phyloP scores from a whole-genome alignment of 2,888 invertebrate genomes.

The Athalia circularis region DNA sequence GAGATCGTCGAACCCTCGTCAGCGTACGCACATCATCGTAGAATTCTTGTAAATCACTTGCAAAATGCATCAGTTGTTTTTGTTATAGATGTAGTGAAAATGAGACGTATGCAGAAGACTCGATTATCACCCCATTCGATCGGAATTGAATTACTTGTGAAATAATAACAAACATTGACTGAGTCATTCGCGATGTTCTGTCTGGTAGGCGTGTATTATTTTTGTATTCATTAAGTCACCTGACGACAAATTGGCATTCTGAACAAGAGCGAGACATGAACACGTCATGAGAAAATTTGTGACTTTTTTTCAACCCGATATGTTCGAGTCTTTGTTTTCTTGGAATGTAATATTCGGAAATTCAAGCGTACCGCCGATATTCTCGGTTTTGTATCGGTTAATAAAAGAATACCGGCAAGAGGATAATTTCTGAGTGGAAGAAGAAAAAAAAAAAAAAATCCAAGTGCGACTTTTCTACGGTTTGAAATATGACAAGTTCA shows the following conservation, averaged over 20 bases:
- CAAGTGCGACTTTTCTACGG: background rate
- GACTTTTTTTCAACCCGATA: background rate
- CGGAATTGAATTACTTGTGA: background rate
- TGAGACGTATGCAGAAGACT: background rate
- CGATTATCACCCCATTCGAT: conserved; percentile 10
- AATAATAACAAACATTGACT: conserved; percentile 16
- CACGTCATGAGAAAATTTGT: background rate
- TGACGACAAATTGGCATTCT: background rate
- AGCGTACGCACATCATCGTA: too few relatives aligned
- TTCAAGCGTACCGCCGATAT: too few relatives aligned
- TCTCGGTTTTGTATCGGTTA: too few relatives aligned
- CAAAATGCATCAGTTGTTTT: too few relatives aligned
- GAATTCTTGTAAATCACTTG: too few relatives aligned
- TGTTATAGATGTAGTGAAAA: too few relatives aligned
- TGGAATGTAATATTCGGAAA: background rate
- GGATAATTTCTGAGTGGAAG: too few relatives aligned
- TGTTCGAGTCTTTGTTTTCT: background rate
- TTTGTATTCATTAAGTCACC: background rate
- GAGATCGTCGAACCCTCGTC: too few relatives aligned
- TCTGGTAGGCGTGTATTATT: background rate
- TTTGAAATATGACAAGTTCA: conserved; percentile 8
- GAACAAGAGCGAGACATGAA: background rate
- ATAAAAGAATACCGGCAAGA: background rate
- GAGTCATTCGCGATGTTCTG: background rate
- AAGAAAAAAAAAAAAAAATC: background rate